Percentiles rank a stretch among this genome's conserved stretches.
Conservation (phyloP, 1,140 invertebrate genomes). For the Hylaeus volcanicus region DNA sequence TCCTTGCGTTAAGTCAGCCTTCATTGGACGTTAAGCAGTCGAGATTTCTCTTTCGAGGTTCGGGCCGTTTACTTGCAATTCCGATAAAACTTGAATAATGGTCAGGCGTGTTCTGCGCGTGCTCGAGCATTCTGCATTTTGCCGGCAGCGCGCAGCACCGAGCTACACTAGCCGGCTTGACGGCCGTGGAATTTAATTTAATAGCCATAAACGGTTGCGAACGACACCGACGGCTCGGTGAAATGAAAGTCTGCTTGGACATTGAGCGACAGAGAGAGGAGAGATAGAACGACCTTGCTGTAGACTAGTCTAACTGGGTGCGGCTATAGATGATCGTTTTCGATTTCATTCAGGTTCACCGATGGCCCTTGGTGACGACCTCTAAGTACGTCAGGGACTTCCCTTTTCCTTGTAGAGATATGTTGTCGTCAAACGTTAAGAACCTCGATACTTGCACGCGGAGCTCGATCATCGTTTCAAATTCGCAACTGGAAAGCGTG, state of each 20-base stretch:
- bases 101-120: neutral
- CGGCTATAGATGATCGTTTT: conserved; percentile 69
- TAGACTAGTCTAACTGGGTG: conserved; percentile 61
- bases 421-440: too few relatives aligned
- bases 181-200: conserved; percentile 66
- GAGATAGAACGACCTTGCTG: conserved; percentile 72
- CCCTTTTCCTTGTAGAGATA: too few relatives aligned
- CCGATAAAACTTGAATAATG: conserved; percentile 47
- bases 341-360: conserved; percentile 59
- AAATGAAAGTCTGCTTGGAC: conserved; percentile 61
- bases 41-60: conserved; percentile 10
- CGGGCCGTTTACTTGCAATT: conserved; percentile 22
- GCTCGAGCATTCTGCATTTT: conserved; percentile 36
- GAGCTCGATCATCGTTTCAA: too few relatives aligned
- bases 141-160: neutral
- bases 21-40: neutral
- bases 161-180: conserved; percentile 19
- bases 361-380: too few relatives aligned
- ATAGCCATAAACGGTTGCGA: conserved; percentile 62
- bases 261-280: conserved; percentile 46
- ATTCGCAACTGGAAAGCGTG: too few relatives aligned
- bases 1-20: neutral
- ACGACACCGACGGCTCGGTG: conserved; percentile 36
- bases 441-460: too few relatives aligned
- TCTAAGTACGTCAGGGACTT: too few relatives aligned